Conservation (phyloP, 2,888 invertebrate species). For the Drosophila crucigera region DNA sequence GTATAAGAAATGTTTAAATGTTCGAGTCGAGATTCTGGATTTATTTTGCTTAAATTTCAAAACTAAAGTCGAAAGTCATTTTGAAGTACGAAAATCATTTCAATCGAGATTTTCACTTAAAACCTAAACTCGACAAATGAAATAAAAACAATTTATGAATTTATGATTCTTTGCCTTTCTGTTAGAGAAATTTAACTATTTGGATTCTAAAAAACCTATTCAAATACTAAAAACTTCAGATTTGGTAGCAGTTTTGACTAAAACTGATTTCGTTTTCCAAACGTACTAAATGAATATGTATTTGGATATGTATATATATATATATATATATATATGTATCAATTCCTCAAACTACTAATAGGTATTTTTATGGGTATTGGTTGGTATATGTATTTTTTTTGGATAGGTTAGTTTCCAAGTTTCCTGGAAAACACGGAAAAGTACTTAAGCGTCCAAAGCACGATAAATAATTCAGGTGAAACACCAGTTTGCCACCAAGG, state of each 20-base stretch:
- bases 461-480: conserved; percentile 26
- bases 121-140: too few species aligned
- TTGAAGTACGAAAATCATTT: not conserved
- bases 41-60: not conserved
- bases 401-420: conserved; percentile 4
- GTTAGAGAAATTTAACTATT: not conserved
- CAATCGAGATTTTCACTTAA: too few species aligned
- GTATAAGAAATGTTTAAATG: not conserved
- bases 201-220: not conserved
- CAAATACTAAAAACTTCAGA: too few species aligned
- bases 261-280: not conserved
- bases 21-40: not conserved
- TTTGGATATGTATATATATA: too few species aligned
- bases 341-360: not conserved
- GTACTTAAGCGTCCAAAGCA: conserved; percentile 19
- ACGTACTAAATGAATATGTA: not conserved
- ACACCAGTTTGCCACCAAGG: conserved; percentile 2
- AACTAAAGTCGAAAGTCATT: not conserved
- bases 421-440: conserved; percentile 46
- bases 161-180: not conserved
- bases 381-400: not conserved
- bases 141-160: too few species aligned
- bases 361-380: not conserved
- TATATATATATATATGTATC: conserved; percentile 7
- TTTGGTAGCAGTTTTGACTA: not conserved